These are phyloP conservation scores for Corticium candelabrum DNA, from an alignment of 37 sponge, comb jelly and placozoan genomes.

Conservation along the genomic window DNA sequence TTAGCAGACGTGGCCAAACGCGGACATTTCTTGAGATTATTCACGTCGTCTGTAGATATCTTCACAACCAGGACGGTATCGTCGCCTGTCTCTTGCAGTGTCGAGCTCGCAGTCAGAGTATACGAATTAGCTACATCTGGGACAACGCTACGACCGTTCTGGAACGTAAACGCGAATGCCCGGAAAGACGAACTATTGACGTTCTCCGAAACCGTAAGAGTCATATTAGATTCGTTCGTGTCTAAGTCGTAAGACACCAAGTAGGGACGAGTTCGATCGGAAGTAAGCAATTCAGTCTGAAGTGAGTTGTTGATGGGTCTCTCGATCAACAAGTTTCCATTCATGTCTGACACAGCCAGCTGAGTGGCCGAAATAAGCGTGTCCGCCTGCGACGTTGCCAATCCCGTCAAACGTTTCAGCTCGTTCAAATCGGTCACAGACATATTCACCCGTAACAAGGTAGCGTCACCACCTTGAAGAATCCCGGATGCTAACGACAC, in stretches of 20 bases:
- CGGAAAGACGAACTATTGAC: conserved; percentile 13
- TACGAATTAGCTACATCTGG: not conserved
- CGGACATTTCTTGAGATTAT: conserved; percentile 45
- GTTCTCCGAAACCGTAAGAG: conserved; percentile 58
- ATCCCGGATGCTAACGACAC: not conserved
- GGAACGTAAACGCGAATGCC: not conserved
- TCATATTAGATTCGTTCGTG: conserved; percentile 41
- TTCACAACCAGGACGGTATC: conserved; percentile 30
- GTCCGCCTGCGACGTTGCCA: conserved; percentile 8
- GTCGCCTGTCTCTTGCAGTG: conserved; percentile 13
- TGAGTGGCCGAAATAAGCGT: not conserved
- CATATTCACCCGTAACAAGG: conserved; percentile 25
- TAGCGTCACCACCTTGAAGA: not conserved
- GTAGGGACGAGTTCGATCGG: conserved; percentile 42
- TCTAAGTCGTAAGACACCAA: conserved; percentile 62
- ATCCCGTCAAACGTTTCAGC: conserved; percentile 32
- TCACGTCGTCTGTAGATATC: conserved; percentile 43
- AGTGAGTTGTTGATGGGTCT: conserved; percentile 7
- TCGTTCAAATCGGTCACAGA: conserved; percentile 46
- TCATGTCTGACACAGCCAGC: not conserved
- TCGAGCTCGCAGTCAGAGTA: not conserved
- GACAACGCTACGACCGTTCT: not conserved
- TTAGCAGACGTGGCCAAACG: conserved; percentile 28
- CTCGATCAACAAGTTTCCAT: not conserved
- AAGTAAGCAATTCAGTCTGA: conserved; percentile 33